Conservation (phyloP, 2,888 invertebrate genomes). For the Meiosimyza decipiens region DNA sequence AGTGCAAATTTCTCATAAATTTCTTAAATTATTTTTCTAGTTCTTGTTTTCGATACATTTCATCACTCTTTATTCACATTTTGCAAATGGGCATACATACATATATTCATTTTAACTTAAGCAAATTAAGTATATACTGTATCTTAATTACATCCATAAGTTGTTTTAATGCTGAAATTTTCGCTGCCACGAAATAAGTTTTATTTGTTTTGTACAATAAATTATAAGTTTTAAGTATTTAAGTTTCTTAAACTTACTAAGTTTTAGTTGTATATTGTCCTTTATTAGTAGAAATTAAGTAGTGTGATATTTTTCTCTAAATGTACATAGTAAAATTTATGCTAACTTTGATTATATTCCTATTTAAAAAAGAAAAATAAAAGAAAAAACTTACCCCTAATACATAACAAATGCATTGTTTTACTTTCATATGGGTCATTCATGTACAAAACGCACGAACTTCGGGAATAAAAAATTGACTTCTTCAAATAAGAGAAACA, state of each 20-base stretch:
- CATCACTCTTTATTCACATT: no score
- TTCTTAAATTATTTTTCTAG: not conserved
- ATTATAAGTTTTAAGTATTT: constrained; percentile 21
- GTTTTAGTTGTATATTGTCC: constrained; percentile 11
- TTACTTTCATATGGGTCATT: constrained; percentile 8
- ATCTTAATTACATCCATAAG: no score
- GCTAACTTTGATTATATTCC: no score
- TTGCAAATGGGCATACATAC: no score
- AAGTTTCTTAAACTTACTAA: constrained; percentile 2
- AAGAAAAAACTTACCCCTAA: no score
- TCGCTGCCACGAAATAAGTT: constrained; percentile 16
- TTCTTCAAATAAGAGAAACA: no score
- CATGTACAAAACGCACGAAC: not conserved
- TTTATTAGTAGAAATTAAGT: constrained; percentile 2
- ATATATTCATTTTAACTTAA: no score
- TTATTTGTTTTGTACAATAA: not conserved
- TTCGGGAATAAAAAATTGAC: no score
- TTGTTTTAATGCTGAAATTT: not conserved
- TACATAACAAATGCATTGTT: no score
- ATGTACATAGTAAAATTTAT: not conserved
- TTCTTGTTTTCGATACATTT: no score
- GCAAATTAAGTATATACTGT: no score
- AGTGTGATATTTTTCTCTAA: constrained; percentile 30
- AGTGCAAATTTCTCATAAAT: not conserved
- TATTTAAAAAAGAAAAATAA: no score